Evolutionary conservation across 1,140 invertebrate species (phyloP).

Genomic region (Apis laboriosa): DNA sequence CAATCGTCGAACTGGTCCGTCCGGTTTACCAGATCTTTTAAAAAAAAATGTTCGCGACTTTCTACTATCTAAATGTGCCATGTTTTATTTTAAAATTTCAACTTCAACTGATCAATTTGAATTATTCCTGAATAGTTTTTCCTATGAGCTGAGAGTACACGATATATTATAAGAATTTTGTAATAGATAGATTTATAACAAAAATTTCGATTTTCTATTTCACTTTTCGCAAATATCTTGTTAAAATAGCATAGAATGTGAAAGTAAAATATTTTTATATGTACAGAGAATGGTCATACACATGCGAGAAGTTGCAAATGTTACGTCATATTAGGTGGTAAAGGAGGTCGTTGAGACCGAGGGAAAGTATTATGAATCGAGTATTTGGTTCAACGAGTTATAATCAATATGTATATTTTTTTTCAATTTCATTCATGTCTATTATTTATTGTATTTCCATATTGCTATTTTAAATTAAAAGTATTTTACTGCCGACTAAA

Average conservation of each 20-base stretch:
- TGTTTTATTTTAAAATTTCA: not conserved
- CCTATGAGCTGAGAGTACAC: not conserved
- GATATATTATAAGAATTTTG: not conserved
- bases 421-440: not conserved
- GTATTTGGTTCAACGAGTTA: not conserved
- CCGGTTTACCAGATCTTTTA: not conserved
- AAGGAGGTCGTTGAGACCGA: not conserved
- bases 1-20: slow-evolving; percentile 11
- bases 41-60: not conserved
- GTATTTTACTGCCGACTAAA: too few species aligned
- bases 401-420: not conserved
- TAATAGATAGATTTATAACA: too few species aligned
- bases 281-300: not conserved
- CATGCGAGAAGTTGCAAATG: slow-evolving; percentile 9
- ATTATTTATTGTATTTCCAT: not conserved
- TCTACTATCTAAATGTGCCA: not conserved
- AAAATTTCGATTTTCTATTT: not conserved
- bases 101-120: not conserved
- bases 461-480: too few species aligned
- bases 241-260: not conserved
- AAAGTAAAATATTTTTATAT: not conserved
- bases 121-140: not conserved
- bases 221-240: not conserved
- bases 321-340: slow-evolving; percentile 36
- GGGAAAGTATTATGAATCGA: slow-evolving; percentile 25